Evolutionary conservation across 2,797 vertebrate species (phyloP), one percentile per base, ranked within the genome.

Genomic region (Tauraco hartlaubi): DNA sequence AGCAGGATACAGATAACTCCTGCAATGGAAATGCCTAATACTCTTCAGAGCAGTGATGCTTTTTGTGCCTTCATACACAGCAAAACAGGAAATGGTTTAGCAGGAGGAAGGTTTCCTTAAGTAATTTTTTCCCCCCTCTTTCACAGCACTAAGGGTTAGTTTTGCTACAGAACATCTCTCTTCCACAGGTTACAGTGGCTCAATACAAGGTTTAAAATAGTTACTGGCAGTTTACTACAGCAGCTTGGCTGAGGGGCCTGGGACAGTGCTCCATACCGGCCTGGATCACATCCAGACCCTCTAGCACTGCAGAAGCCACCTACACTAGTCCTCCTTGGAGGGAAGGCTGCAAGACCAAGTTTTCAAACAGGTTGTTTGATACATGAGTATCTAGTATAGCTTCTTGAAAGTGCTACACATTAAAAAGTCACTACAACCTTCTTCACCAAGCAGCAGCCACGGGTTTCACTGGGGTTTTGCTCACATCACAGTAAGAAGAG

Each of bases 341-440:
- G 29, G 22, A 12, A 37, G 21, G 18, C 21, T 72, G 43, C 43
- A 79, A 68, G 54, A 19, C 25, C 21, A 51, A 20, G 21, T 4
- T 66, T 61, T 51, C 58, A 43, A 26, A 15, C 8, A 41, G 26
- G 14, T 14, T 54, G 0, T 5, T 39, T 28, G 21, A 8, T 44
- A 29, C 15, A 2, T 0, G 3, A 6, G 16, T 8, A 14, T 25
- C 41, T 33, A 58, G 10, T 2, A 9, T 4, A 51, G 67, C 29
- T 35, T 68, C 12, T 18, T 41, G 19, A 13, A 74, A 37, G 11
- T 4, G 14, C 12, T 43, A n/a, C n/a, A 31, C 6, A 6, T 35
- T 46, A 43, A 46, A 16, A 68, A 54, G 18, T 10, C 51, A 28
- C 43, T 29, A 29, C 17, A 46, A 46, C 16, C 23, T 39, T 44